phyloP scores from a whole-genome alignment of 2,797 vertebrate genomes.

The Rhinoraja longicauda region DNA sequence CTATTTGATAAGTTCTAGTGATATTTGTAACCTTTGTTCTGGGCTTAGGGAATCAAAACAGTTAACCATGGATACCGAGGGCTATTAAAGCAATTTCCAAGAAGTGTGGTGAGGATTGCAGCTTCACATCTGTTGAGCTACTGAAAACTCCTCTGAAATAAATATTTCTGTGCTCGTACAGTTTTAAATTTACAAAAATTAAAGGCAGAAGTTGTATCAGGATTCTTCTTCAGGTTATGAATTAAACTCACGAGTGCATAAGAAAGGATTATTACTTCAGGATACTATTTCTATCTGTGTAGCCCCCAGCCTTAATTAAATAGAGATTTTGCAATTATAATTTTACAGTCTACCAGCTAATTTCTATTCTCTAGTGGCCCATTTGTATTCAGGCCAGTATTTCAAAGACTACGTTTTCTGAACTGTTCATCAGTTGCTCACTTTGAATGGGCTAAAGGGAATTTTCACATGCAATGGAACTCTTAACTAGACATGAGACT shows the following conservation, averaged over 20 bases:
- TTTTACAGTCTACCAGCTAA: slow-evolving; percentile 4
- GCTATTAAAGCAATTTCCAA: not conserved
- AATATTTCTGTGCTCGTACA: not conserved
- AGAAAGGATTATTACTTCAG: not conserved
- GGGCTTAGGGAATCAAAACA: not conserved
- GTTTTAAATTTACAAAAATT: slow-evolving; percentile 10
- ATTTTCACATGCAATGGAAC: not conserved
- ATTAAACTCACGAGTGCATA: not conserved
- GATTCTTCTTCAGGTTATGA: not conserved
- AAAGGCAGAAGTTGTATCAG: not conserved
- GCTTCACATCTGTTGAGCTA: slow-evolving; percentile 29
- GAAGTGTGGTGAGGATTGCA: not conserved
- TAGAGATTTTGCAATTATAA: not conserved
- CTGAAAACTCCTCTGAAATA: slow-evolving; percentile 7
- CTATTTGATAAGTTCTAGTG: not conserved
- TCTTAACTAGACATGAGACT: not conserved
- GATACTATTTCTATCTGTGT: not conserved
- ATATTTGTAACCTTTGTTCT: not conserved
- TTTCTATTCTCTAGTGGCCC: not conserved
- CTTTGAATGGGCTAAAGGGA: not conserved
- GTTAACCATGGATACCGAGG: not conserved
- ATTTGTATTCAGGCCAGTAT: not conserved
- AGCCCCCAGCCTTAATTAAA: not conserved
- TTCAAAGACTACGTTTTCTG: not conserved
- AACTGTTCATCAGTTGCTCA: slow-evolving; percentile 9